These are phyloP conservation scores for Drosophila incognita DNA, from an alignment of 2,888 invertebrate genomes.

Conservation along the genomic window DNA sequence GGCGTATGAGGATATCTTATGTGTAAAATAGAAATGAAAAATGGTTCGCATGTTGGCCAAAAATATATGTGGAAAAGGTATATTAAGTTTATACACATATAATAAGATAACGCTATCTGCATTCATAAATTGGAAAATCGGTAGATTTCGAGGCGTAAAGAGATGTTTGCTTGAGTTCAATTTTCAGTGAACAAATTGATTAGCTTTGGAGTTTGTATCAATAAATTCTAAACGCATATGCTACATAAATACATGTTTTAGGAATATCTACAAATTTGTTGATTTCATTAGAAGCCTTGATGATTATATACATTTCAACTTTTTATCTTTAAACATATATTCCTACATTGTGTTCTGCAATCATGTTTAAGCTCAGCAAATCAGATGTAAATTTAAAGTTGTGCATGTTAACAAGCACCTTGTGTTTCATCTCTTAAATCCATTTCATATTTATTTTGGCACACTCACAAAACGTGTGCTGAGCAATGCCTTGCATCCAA, in stretches of 20 bases:
- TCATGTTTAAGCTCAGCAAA: neutral
- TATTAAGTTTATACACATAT: slow-evolving; percentile 45
- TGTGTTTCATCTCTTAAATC: slow-evolving; percentile 4
- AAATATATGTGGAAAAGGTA: slow-evolving; percentile 32
- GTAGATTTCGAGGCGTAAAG: neutral
- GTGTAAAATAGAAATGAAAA: slow-evolving; percentile 57
- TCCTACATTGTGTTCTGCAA: neutral
- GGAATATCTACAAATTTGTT: neutral
- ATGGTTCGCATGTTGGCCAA: slow-evolving; percentile 37
- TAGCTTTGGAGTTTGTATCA: neutral
- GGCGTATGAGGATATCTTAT: slow-evolving; percentile 51
- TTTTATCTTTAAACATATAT: neutral
- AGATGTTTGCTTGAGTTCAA: neutral
- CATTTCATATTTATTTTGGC: slow-evolving; percentile 13
- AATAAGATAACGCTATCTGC: slow-evolving; percentile 33
- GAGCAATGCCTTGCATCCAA: slow-evolving; percentile 12
- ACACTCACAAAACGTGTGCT: neutral
- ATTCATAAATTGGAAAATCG: slow-evolving; percentile 24
- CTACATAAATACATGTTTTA: neutral
- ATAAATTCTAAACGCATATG: neutral
- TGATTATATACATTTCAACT: neutral
- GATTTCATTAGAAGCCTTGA: neutral
- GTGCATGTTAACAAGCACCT: neutral
- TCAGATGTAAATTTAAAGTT: slow-evolving; percentile 4
- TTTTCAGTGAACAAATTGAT: neutral